Conservation (phyloP, 1,140 invertebrate species). For the Philotrypesis tridentata region DNA sequence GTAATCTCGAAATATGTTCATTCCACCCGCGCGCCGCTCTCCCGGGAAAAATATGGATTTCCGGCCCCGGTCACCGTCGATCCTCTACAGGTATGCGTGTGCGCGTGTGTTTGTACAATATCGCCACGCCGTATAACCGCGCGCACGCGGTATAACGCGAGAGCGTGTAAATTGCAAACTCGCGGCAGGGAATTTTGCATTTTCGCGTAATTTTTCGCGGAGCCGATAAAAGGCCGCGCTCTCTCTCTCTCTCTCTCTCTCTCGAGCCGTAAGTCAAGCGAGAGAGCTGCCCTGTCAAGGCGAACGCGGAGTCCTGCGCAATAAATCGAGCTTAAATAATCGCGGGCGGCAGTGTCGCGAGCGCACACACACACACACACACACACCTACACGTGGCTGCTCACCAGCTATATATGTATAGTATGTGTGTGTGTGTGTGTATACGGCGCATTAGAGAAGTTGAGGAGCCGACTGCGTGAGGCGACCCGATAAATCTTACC, state of each 20-base stretch:
- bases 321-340: constrained; percentile 47
- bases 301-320: neutral
- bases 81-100: too few species aligned
- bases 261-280: neutral
- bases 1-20: constrained; percentile 1
- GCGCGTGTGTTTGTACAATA: too few species aligned
- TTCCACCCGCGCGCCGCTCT: neutral
- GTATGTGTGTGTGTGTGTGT: too few species aligned
- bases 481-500: constrained; percentile 55
- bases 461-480: constrained; percentile 56
- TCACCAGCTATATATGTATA: too few species aligned
- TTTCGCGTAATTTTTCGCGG: neutral
- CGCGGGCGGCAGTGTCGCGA: constrained; percentile 15
- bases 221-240: neutral
- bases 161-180: too few species aligned
- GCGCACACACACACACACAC: neutral
- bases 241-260: neutral
- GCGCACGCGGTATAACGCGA: too few species aligned
- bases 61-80: too few species aligned
- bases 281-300: neutral
- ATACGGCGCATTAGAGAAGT: constrained; percentile 40
- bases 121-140: too few species aligned
- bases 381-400: neutral
- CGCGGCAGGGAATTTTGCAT: neutral
- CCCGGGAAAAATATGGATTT: neutral